Evolutionary conservation across 2,888 invertebrate species (phyloP).

Genomic region (Onthophagus sagittarius): DNA sequence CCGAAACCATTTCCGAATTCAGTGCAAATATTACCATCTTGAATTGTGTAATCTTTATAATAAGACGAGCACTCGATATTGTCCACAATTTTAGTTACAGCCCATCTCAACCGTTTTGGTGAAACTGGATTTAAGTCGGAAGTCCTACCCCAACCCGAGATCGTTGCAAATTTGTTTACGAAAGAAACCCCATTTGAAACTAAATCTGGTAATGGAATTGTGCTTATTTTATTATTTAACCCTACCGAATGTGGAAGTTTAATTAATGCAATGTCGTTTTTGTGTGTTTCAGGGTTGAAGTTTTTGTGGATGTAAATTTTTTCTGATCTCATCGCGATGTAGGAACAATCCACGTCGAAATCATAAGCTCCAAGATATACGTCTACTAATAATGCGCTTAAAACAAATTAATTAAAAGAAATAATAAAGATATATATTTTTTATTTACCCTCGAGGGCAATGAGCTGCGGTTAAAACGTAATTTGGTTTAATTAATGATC

Average conservation of each 20-base stretch:
- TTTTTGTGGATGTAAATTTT: constrained; percentile 23
- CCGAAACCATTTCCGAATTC: constrained; percentile 42
- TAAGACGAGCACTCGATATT: constrained; percentile 47
- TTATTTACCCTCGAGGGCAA: constrained; percentile 48
- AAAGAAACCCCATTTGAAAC: constrained; percentile 37
- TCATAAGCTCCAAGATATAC: constrained; percentile 34
- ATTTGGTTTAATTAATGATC: constrained; percentile 48
- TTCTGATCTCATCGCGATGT: constrained; percentile 26
- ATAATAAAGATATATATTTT: no score
- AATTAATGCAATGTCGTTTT: constrained; percentile 50
- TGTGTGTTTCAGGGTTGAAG: constrained; percentile 33
- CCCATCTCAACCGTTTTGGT: neutral
- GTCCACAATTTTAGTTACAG: constrained; percentile 4
- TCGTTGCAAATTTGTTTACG: constrained; percentile 43
- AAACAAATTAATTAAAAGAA: no score
- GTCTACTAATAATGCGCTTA: no score
- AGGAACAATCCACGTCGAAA: constrained; percentile 34
- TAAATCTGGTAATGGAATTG: constrained; percentile 22
- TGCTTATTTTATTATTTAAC: constrained; percentile 26
- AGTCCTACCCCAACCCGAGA: constrained; percentile 52
- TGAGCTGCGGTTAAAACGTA: constrained; percentile 55
- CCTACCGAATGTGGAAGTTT: constrained; percentile 42
- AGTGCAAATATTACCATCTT: constrained; percentile 50
- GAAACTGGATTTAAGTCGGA: constrained; percentile 29
- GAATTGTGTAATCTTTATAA: constrained; percentile 36